Evolutionary conservation across 2,797 vertebrate genomes (phyloP), one percentile per base, ranked within the genome.

Genomic region (Meda fulgida): DNA sequence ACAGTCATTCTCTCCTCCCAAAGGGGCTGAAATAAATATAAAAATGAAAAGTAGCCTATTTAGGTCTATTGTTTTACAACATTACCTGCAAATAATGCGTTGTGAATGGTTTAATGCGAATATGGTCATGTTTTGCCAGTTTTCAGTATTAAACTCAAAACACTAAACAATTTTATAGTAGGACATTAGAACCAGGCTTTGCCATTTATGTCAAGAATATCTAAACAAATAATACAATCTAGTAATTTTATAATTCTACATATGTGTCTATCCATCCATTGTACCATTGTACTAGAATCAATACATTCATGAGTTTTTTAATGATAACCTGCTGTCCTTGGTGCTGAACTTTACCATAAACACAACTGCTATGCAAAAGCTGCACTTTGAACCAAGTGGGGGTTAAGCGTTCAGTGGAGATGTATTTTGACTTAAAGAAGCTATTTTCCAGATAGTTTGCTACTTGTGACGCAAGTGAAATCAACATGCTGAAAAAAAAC

Each of bases 401-500:
- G 36, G 19, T 66, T 66, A 19, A 40, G 18, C 10, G 5, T 60
- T 73, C 26, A 48, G 26, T 66, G 18, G 9, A 58, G 23, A 55
- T 34, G 38, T 46, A 73, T 34, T 65, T 83, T 46, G 19, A 16
- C 18, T 11, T 60, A 23, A 53, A 38, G 31, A 67, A 48, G 63
- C 34, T 58, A 78, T 78, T 84, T 84, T 78, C 26, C 76, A 78
- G 14, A 71, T 21, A 84, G n/a, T 70, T 70, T 78, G 14, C 73
- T 58, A 55, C 31, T 78, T 77, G 58, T 3, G 7, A 71, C 6
- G 31, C n/a, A 46, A 82, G 86, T 70, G 46, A 53, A 81, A 81
- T 81, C 78, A 71, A 40, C 80, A 85, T 55, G 16, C 46, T 73
- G n/a, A n/a, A 21, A 73, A 67, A 82, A 81, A 86, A 67, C 60